Percentiles rank a stretch among this genome's conserved stretches.
Evolutionary conservation across 2,888 invertebrate species (phyloP).

Genomic region (Eurytoma californica): DNA sequence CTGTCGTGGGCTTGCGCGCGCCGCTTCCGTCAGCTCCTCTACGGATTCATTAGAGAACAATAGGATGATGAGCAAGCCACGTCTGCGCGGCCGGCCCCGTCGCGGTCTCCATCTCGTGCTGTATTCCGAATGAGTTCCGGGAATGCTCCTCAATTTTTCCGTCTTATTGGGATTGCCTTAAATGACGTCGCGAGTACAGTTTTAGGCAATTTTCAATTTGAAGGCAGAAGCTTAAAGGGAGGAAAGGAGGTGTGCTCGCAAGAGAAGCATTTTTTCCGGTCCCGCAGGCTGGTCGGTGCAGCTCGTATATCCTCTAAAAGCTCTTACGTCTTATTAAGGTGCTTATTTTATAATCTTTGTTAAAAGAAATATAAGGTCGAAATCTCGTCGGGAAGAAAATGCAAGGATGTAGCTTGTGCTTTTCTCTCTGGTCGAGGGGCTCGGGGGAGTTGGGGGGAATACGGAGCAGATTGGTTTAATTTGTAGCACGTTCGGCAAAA

Average conservation of each 20-base stretch:
- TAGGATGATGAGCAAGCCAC: conserved; percentile 70
- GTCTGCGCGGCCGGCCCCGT: conserved; percentile 38
- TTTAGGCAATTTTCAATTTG: neutral
- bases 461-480: conserved; percentile 71
- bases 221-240: too few relatives aligned
- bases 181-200: too few relatives aligned
- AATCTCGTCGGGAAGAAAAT: conserved; percentile 47
- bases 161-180: neutral
- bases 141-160: neutral
- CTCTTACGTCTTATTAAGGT: conserved; percentile 52
- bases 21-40: conserved; percentile 72
- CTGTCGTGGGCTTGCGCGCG: conserved; percentile 67
- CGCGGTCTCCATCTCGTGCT: conserved; percentile 15
- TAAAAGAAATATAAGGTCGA: conserved; percentile 39
- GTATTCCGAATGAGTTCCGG: conserved; percentile 34
- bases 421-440: conserved; percentile 38
- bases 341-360: conserved; percentile 53
- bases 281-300: neutral
- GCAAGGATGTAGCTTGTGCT: conserved; percentile 13
- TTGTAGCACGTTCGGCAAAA: conserved; percentile 71
- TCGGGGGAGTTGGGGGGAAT: conserved; percentile 49
- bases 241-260: too few relatives aligned
- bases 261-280: too few relatives aligned
- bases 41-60: conserved; percentile 75
- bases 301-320: conserved; percentile 41